These are phyloP conservation scores for Sebastes glaucus DNA, from an alignment of 2,797 vertebrate species.

Conservation along the genomic window DNA sequence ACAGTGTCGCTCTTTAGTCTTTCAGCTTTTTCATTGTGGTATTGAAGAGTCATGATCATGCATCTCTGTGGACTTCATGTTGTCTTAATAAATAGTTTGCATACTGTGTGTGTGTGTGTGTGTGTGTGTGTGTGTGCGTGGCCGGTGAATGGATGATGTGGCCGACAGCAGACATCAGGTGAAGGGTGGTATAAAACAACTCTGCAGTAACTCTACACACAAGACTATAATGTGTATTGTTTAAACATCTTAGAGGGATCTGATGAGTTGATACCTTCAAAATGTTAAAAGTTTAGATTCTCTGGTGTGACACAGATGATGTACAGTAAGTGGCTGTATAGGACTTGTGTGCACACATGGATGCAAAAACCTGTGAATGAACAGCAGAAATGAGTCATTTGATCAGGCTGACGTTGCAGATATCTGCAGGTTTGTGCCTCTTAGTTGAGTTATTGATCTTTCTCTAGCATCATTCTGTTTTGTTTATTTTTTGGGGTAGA, in stretches of 20 bases:
- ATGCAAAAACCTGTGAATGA: neutral
- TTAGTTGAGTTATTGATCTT: neutral
- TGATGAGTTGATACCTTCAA: neutral
- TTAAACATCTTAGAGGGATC: neutral
- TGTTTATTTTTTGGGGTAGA: neutral
- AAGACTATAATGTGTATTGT: neutral
- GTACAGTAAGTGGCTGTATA: neutral
- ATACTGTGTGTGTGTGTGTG: neutral
- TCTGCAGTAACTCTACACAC: neutral
- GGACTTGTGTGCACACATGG: neutral
- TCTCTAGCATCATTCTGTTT: neutral
- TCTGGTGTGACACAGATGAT: neutral
- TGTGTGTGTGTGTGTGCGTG: neutral
- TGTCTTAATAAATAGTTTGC: neutral
- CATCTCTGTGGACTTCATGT: neutral
- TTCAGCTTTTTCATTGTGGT: neutral
- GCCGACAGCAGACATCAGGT: conserved; percentile 60
- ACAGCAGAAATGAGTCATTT: neutral
- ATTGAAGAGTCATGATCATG: neutral
- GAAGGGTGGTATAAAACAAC: conserved; percentile 23
- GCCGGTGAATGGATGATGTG: conserved; percentile 61
- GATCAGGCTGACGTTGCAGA: conserved; percentile 3
- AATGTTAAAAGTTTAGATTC: neutral
- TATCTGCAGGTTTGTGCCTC: neutral
- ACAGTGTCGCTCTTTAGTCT: neutral